Evolutionary conservation across 2,113 vertebrate genomes (phyloP), one percentile per base, ranked within the genome.

Genomic region (Myrmophylax atrothorax): DNA sequence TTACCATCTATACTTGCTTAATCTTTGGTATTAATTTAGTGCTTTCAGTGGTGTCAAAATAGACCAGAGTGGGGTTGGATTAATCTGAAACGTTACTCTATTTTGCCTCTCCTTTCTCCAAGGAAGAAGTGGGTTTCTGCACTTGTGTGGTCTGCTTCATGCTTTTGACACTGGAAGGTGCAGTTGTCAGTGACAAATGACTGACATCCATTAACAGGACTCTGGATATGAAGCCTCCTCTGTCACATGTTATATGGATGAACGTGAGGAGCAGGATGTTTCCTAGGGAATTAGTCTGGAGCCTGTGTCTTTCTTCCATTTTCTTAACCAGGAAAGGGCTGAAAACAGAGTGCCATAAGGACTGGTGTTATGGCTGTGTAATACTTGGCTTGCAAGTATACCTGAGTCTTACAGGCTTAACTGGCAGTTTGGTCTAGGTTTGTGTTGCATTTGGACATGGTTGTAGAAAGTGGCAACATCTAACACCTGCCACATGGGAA

Each of bases 381-480:
- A 47, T 73, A n/a, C 24, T 62, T 77, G 59, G 38, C 72, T 89
- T 94, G 75, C 50, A 77, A 58, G 52, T 14, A 1, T 68, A 69
- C 31, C 69, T 93, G 56, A 87, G 78, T 38, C 37, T 92, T 59
- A 25, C 47, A 75, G 83, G 52, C 59, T 55, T 93, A 31, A 56
- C 10, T 90, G 77, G 89, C 58, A 20, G 2, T 69, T 77, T 74
- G 46, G 60, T 84, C 37, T 72, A 85, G 33, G 40, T 92, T 85
- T 91, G 55, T 81, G 73, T 87, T 94, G 91, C 89, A 76, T 91
- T 91, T 95, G 94, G 84, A 93, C 26, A 24, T 84, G 69, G 91
- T 95, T 93, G 80, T 58, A 82, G 72, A 80, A 94, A 92, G 85
- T 93, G 90, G 90, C 83, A 97, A 95, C 62, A 96, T 87, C 76